Evolutionary conservation across 2,113 vertebrate genomes (phyloP), one percentile per base, ranked within the genome.

Genomic region (Oreotrochilus melanogaster): DNA sequence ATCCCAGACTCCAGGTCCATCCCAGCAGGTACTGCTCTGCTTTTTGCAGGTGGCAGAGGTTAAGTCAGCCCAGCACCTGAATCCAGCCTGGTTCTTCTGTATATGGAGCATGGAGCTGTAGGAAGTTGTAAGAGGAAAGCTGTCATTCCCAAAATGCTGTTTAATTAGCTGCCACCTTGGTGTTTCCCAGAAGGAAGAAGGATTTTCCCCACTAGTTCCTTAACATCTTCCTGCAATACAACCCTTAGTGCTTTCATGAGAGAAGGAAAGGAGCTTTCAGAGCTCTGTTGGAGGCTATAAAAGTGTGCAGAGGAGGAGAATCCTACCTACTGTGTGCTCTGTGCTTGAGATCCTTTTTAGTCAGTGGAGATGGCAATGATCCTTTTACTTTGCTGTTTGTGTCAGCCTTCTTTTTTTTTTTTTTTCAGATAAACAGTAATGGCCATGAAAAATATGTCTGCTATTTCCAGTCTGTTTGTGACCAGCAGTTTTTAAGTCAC

Each of bases 301-400:
- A 54, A 58, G 60, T 22, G 54, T 25, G 31, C 18, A 18, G 10
- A 8, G 48, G 71, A 64, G 60, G 43, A 64, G 47, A 89, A 78
- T 37, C 62, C 7, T 10, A 3, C 33, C 81, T 35, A 35, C 2
- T 1, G 8, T 48, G 18, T 69, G 72, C 43, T 90, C 17, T 47
- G 53, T 2, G 6, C 73, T 90, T 89, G 76, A 92, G 50, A 37
- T 48, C n/a, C 48, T 72, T 73, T 92, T 71, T 37, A 88, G 47
- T 45, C 84, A 86, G 67, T 22, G 70, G 61, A 66, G 58, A 67
- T 56, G 62, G 28, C 47, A 72, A 6, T 70, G 57, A 66, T 74
- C 64, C 60, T 83, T 70, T 35, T 43, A 65, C 83, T 88, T 95
- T 61, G 78, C 72, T 93, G 72, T 88, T 97, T 96, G 83, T 76